phyloP scores from a whole-genome alignment of 2,888 invertebrate genomes.

The Sesamia inferens region DNA sequence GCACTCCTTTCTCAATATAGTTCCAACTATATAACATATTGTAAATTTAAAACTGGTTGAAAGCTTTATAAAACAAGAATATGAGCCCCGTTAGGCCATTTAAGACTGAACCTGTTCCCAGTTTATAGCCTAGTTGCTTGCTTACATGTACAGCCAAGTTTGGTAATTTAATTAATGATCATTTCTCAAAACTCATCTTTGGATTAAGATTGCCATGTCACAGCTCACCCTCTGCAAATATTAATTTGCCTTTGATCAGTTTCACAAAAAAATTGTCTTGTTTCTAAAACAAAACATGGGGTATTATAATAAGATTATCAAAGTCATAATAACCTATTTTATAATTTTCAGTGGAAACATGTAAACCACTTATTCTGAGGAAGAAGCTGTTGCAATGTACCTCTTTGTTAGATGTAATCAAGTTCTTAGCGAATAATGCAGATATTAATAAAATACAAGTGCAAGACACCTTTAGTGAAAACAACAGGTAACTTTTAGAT shows the following conservation, averaged over 20 bases:
- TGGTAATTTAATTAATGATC: not conserved
- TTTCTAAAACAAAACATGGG: not conserved
- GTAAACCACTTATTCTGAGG: constrained; percentile 81
- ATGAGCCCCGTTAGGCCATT: not conserved
- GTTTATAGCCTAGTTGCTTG: not conserved
- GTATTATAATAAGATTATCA: not conserved
- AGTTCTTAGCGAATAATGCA: constrained; percentile 77
- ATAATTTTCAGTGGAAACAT: constrained; percentile 83
- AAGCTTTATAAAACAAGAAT: not conserved
- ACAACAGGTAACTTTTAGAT: constrained; percentile 68
- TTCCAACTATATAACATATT: not conserved
- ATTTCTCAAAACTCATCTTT: not conserved
- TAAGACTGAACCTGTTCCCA: not conserved
- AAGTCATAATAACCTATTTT: not conserved
- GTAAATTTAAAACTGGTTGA: not conserved
- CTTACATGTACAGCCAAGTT: not conserved
- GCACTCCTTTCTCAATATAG: not conserved
- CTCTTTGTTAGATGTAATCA: constrained; percentile 83
- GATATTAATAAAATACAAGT: constrained; percentile 78
- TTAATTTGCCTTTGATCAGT: not conserved
- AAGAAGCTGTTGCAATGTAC: constrained; percentile 81
- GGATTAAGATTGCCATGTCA: not conserved
- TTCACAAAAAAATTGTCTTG: not conserved
- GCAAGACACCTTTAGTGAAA: constrained; percentile 69
- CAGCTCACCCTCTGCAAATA: not conserved